Evolutionary conservation across 2,797 vertebrate species (phyloP).

Genomic region (Anolis apletophallus): DNA sequence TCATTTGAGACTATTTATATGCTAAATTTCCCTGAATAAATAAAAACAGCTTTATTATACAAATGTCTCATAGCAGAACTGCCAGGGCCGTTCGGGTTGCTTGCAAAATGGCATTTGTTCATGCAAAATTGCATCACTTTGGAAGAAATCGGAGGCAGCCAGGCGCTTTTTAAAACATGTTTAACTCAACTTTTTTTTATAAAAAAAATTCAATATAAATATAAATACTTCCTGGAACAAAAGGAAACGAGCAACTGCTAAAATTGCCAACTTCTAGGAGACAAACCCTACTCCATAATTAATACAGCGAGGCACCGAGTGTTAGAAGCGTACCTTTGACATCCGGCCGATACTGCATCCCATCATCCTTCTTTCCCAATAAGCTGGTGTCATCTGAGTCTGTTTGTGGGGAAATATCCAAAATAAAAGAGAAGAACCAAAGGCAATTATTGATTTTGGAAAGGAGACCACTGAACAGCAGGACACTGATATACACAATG

Average conservation of each 20-base stretch:
- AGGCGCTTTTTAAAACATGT: constrained; percentile 3
- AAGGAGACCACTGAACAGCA: constrained; percentile 2
- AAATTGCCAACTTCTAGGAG: too few relatives aligned
- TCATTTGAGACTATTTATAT: constrained; percentile 44
- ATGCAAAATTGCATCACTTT: constrained; percentile 11
- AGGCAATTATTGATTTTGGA: constrained; percentile 2
- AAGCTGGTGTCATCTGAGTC: constrained; percentile 85
- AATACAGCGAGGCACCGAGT: not conserved
- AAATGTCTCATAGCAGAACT: not conserved
- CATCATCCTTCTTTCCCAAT: constrained; percentile 90
- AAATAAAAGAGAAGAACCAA: not conserved
- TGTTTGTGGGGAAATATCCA: constrained; percentile 52
- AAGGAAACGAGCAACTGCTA: not conserved
- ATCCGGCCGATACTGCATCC: constrained; percentile 86
- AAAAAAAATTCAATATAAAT: constrained; percentile 7
- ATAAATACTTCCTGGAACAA: not conserved
- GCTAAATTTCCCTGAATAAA: constrained; percentile 45
- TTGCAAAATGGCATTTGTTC: constrained; percentile 20
- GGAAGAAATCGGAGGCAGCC: not conserved
- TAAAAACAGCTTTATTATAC: constrained; percentile 20
- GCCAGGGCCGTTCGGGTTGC: not conserved
- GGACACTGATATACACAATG: not conserved
- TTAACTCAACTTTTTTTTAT: constrained; percentile 13
- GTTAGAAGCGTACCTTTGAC: constrained; percentile 82
- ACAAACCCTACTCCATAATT: not conserved